Percentiles rank a stretch among this genome's conserved stretches.
phyloP scores from a whole-genome alignment of 2,888 invertebrate species.

The Steinernema carpocapsae region DNA sequence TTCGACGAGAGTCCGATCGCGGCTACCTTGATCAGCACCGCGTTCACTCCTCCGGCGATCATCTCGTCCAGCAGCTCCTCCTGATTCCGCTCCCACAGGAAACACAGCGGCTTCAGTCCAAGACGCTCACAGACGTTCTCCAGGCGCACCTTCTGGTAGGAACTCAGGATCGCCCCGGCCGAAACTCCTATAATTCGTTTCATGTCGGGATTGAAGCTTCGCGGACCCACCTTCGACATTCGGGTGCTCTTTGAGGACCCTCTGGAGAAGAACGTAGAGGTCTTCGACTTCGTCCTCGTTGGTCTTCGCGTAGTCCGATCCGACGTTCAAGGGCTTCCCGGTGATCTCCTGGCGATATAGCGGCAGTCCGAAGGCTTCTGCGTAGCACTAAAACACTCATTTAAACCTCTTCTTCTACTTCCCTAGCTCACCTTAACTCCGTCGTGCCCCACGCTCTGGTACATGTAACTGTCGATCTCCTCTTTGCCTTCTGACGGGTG shows the following conservation, averaged over 20 bases:
- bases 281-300: conserved; percentile 96
- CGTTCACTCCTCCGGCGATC: conserved; percentile 88
- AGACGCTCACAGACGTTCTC: conserved; percentile 82
- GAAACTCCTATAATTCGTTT: conserved; percentile 82
- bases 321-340: conserved; percentile 82
- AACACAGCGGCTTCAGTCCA: conserved; percentile 85
- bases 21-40: conserved; percentile 94
- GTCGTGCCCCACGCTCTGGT: conserved; percentile 97
- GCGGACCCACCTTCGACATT: conserved; percentile 54
- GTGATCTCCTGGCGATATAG: conserved; percentile 83
- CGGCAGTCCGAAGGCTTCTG: conserved; percentile 90
- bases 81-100: conserved; percentile 95
- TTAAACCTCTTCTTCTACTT: not conserved
- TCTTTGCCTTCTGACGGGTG: conserved; percentile 78
- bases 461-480: conserved; percentile 95
- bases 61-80: conserved; percentile 90
- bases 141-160: conserved; percentile 90
- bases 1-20: conserved; percentile 83
- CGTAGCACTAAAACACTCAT: conserved; percentile 74
- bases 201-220: no score
- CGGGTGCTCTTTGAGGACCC: conserved; percentile 76
- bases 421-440: conserved; percentile 77
- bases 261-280: conserved; percentile 81
- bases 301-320: conserved; percentile 74
- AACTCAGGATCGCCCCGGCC: conserved; percentile 95